Base-by-base conservation (phyloP, 1,140 invertebrate species). In the Drosophila malerkotliana region DNA sequence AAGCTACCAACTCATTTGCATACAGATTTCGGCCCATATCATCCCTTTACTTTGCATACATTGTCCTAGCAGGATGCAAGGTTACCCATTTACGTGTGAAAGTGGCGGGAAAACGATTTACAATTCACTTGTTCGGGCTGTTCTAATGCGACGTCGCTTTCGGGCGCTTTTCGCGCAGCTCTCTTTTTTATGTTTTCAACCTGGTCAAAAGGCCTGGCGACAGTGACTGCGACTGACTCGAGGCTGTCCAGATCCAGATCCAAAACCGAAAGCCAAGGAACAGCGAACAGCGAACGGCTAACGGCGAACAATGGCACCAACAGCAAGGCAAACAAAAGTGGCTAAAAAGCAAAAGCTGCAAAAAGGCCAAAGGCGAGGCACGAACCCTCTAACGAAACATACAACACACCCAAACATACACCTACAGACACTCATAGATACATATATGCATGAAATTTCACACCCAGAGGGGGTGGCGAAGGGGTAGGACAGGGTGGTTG, bases 371-470 rank as follows among this genome's bases (percentile, higher is more conserved):
- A 71, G 75, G 79, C 80, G 30, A 71, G 64, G 47, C 59, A 74
- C 63, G 48, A 74, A 74, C 71, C 62, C 66, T 68, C 51, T 49
- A 39, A 56, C 54, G 49, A 69, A 76, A 37, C 44, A 55, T 32
- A 61, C 48, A 28, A 60, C 45, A 24, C 18, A 18, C 34, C 26
- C 26, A 28, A 6, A 48, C 53, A 28, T 28, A 48, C 53, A 14
- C 37, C 14, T 10, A 57, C 51, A 30, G 26, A 5, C 44, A 26
- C 48, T 74, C 52, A 47, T 75, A 47, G 68, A 72, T 66, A 74
- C 76, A 78, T 69, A 68, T 77, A 82, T 79, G 72, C 63, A 77
- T 77, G 60, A 88, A 87, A 88, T 87, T 87, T 87, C 83, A 87
- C 83, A 88, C 82, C 79, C 82, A 34, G 49, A 57, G 47, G 34